Evolutionary conservation across 2,113 vertebrate genomes (phyloP), one percentile per base, ranked within the genome.

Genomic region (Pangasianodon hypophthalmus): DNA sequence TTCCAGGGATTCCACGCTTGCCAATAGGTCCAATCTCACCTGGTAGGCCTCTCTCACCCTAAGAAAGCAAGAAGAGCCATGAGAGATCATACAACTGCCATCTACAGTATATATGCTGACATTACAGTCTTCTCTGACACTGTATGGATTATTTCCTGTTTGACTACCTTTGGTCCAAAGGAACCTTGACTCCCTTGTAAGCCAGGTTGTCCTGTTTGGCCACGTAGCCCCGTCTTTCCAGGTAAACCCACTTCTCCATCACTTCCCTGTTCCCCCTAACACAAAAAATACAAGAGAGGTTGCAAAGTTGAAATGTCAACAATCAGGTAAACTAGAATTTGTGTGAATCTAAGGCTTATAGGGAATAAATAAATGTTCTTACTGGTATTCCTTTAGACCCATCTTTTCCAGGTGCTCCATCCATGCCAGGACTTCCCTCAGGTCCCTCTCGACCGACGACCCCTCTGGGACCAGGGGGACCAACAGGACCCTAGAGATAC

Each of bases 181-280:
- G 95, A 97, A 83, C 98, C 98, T 93, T 98, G 98, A 93, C 94
- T 95, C 92, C 98, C 98, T 0, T 97, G 97, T 73, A 98, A 96
- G 82, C 98, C 98, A 0, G 93, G 95, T 89, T 96, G 95, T 18
- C 98, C 98, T 9, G 93, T 93, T 87, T 95, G 96, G 83, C 98
- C 98, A 92, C 90, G 95, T 44, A 93, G 96, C 2, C 98, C 98
- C 7, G 95, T 37, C 90, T 95, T 97, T 46, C 98, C 98, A 4
- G 90, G 60, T 48, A 94, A 89, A 10, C 98, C 98, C 85, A 96
- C 50, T 18, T 96, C 95, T 87, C 97, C 98, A 37, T 99, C 98
- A 0, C 96, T 96, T 56, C 98, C 98, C 81, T 98, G 98, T 88
- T 98, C 98, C 80, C 98, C 98, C 98, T 99, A 91, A 48, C 82